Percentiles rank a stretch among this genome's conserved stretches.
Evolutionary conservation across 2,888 invertebrate species (phyloP).

Genomic region (Epirrhoe tristata): DNA sequence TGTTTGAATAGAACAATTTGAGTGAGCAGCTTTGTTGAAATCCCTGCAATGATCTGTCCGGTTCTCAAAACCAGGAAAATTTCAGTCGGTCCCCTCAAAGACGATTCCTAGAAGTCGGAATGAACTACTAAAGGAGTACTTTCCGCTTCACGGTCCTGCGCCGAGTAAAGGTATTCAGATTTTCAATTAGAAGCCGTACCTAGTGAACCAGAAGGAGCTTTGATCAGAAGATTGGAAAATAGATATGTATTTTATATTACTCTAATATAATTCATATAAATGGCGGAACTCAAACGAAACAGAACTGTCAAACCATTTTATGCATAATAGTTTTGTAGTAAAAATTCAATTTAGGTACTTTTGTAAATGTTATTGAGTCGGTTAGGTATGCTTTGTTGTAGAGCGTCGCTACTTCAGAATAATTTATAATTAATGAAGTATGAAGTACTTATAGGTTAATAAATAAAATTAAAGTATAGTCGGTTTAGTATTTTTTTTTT

Average conservation of each 20-base stretch:
- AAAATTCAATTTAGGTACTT: constrained; percentile 22
- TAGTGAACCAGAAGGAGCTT: neutral
- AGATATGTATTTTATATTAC: neutral
- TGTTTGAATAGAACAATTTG: constrained; percentile 1
- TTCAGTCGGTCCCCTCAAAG: neutral
- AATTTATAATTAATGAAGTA: too few species aligned
- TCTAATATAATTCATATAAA: neutral
- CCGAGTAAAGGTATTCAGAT: neutral
- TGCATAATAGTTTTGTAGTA: constrained; percentile 10
- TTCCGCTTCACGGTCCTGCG: neutral
- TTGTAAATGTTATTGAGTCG: constrained; percentile 22
- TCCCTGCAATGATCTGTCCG: neutral
- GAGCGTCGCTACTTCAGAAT: too few species aligned
- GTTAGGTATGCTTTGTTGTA: constrained; percentile 3
- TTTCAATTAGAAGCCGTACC: neutral
- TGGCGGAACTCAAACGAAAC: too few species aligned
- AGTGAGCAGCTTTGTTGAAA: neutral
- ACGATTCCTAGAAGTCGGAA: neutral
- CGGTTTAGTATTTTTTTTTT: too few species aligned
- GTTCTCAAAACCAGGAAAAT: neutral
- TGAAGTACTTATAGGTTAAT: too few species aligned
- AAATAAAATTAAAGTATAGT: too few species aligned
- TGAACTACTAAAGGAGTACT: neutral
- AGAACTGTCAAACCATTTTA: neutral
- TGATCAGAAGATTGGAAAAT: neutral